Percentiles rank a stretch among this genome's conserved stretches.
Conservation (phyloP, 2,888 invertebrate species). For the Philereme transversata region DNA sequence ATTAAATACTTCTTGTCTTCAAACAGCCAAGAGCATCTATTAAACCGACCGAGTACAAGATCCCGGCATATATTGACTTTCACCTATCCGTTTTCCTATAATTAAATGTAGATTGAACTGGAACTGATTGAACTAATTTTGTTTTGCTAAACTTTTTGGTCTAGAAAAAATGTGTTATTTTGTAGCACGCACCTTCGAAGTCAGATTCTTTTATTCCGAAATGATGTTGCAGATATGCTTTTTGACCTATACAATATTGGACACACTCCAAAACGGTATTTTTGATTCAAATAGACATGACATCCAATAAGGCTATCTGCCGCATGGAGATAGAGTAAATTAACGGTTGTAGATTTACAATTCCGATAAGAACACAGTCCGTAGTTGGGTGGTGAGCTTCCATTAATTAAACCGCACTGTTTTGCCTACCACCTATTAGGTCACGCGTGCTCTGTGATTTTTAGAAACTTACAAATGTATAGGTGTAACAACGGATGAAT, state of each 20-base stretch:
- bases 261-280: slow-evolving; percentile 15
- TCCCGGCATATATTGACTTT: too few species aligned
- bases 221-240: background rate
- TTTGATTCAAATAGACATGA: slow-evolving; percentile 17
- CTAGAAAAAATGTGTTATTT: too few species aligned
- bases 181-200: too few species aligned
- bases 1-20: too few species aligned
- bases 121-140: too few species aligned
- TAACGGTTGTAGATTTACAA: slow-evolving; percentile 35
- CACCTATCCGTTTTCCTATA: too few species aligned
- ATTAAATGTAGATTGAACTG: too few species aligned
- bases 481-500: background rate
- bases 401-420: slow-evolving; percentile 33
- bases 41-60: too few species aligned
- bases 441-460: slow-evolving; percentile 7
- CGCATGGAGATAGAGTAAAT: slow-evolving; percentile 25
- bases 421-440: slow-evolving; percentile 19
- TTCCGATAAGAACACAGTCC: slow-evolving; percentile 30
- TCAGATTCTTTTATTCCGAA: too few species aligned
- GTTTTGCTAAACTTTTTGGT: too few species aligned
- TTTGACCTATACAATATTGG: slow-evolving; percentile 17
- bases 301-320: slow-evolving; percentile 20
- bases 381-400: slow-evolving; percentile 12
- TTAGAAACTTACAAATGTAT: background rate
- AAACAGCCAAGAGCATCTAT: too few species aligned